A percentile compares a stretch with the other conserved stretches of the same genome.
Evolutionary conservation across 2,888 invertebrate genomes (phyloP).

Genomic region (Meandrusa payeni): DNA sequence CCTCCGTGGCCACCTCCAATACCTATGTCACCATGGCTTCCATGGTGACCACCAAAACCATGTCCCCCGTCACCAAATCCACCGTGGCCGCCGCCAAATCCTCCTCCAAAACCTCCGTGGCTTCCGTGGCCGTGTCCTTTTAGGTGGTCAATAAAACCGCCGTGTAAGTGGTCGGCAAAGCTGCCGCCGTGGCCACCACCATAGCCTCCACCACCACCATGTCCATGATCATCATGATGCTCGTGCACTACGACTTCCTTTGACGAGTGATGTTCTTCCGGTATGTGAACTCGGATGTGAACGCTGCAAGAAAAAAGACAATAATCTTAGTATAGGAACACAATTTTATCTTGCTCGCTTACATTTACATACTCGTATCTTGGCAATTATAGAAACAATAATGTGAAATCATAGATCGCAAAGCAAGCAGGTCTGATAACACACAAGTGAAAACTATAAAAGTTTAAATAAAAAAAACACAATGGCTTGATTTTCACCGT

Average conservation of each 20-base stretch:
- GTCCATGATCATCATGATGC: constrained; percentile 54
- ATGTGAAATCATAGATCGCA: constrained; percentile 44
- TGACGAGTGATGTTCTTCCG: constrained; percentile 68
- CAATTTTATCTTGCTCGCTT: neutral
- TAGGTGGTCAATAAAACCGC: constrained; percentile 54
- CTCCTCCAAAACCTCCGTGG: constrained; percentile 34
- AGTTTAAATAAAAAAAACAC: constrained; percentile 42
- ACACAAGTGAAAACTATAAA: constrained; percentile 52
- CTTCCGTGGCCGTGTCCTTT: constrained; percentile 42
- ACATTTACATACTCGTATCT: too few species aligned
- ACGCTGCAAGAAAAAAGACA: constrained; percentile 65
- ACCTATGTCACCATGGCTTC: constrained; percentile 29
- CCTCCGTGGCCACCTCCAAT: constrained; percentile 33
- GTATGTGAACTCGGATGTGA: constrained; percentile 79
- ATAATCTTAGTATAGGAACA: neutral
- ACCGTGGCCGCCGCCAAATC: constrained; percentile 35
- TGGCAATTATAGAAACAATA: constrained; percentile 26
- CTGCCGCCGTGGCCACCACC: constrained; percentile 43
- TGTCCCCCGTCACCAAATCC: constrained; percentile 33
- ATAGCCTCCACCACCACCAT: constrained; percentile 42
- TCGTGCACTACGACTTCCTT: constrained; percentile 71
- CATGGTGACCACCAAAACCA: constrained; percentile 28
- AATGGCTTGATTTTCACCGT: constrained; percentile 72
- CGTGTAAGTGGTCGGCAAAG: constrained; percentile 48
- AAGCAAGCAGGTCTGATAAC: constrained; percentile 48